Evolutionary conservation across 64 coral and sea anemone genomes (phyloP).

Genomic region (Montipora sp.): DNA sequence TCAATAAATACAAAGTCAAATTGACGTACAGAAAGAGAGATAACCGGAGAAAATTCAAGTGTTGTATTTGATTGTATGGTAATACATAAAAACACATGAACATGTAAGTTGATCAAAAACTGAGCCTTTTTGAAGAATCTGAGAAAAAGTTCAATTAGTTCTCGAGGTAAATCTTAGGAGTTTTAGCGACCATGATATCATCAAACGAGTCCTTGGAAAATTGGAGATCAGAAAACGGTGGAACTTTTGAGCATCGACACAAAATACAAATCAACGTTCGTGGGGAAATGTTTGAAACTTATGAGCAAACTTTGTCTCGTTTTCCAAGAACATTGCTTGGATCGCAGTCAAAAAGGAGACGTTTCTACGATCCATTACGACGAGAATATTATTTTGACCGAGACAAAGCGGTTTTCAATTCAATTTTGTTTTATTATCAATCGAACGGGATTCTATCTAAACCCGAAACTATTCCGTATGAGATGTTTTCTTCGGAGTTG

Average conservation of each 20-base stretch:
- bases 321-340: slow-evolving; percentile 80
- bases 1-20: slow-evolving; percentile 54
- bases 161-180: background rate
- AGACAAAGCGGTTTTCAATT: slow-evolving; percentile 74
- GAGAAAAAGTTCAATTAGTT: background rate
- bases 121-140: background rate
- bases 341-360: slow-evolving; percentile 46
- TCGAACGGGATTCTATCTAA: slow-evolving; percentile 71
- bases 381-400: slow-evolving; percentile 72
- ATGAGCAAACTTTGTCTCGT: slow-evolving; percentile 72
- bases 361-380: slow-evolving; percentile 56
- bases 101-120: background rate
- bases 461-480: slow-evolving; percentile 64
- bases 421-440: slow-evolving; percentile 89
- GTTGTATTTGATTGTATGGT: background rate
- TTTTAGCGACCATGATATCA: slow-evolving; percentile 7
- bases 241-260: background rate
- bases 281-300: slow-evolving; percentile 86
- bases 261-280: slow-evolving; percentile 84
- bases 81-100: background rate
- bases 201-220: background rate
- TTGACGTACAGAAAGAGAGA: slow-evolving; percentile 24
- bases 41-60: slow-evolving; percentile 6
- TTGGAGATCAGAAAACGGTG: background rate
- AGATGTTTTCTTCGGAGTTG: slow-evolving; percentile 70